Conservation (phyloP, 1,140 invertebrate genomes). For the Elymnias hypermnestra region DNA sequence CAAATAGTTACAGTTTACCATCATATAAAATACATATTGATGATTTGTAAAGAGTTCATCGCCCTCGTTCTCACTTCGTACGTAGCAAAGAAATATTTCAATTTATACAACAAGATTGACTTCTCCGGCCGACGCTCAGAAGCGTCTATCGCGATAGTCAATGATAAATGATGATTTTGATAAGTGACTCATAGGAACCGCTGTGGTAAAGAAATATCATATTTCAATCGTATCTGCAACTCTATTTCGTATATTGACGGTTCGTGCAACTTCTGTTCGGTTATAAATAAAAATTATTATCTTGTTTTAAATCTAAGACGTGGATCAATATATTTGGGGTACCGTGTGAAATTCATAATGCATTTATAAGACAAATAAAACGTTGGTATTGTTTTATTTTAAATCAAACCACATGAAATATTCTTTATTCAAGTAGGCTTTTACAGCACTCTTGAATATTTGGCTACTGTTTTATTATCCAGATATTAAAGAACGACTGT, state of each 20-base stretch:
- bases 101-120: conserved; percentile 45
- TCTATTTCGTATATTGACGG: conserved; percentile 35
- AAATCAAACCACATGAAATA: too few species aligned
- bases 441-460: too few species aligned
- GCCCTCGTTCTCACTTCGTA: conserved; percentile 1
- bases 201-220: conserved; percentile 35
- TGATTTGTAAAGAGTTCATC: conserved; percentile 1
- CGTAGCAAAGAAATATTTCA: conserved; percentile 27
- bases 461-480: too few species aligned
- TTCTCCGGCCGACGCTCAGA: conserved; percentile 36
- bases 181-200: conserved; percentile 41
- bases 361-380: too few species aligned
- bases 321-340: not conserved
- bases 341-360: not conserved
- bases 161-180: conserved; percentile 54
- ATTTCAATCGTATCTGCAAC: conserved; percentile 47
- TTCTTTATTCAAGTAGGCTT: too few species aligned
- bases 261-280: conserved; percentile 31
- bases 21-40: not conserved
- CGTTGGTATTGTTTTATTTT: too few species aligned
- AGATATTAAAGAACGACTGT: too few species aligned
- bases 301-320: conserved; percentile 20
- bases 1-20: not conserved
- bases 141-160: conserved; percentile 53
- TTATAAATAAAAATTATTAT: conserved; percentile 33